These are phyloP conservation scores for Pitangus sulphuratus DNA, from an alignment of 2,797 vertebrate genomes.

Conservation along the genomic window DNA sequence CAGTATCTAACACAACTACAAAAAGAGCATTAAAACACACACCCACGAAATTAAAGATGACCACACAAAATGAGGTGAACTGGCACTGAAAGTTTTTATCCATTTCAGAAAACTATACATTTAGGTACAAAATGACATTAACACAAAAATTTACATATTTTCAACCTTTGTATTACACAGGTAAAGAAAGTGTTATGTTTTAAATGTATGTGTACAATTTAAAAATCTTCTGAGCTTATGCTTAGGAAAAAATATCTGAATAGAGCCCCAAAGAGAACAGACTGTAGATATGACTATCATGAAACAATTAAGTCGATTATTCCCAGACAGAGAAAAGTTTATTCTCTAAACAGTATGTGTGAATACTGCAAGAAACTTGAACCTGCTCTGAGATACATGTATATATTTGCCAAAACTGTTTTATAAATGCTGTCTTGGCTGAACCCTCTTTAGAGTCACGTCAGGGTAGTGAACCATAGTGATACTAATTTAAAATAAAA, in stretches of 20 bases:
- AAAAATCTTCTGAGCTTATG: neutral
- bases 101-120: slow-evolving; percentile 10
- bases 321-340: neutral
- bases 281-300: neutral
- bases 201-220: neutral
- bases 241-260: neutral
- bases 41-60: neutral
- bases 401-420: neutral
- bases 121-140: slow-evolving; percentile 28
- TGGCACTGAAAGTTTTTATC: slow-evolving; percentile 34
- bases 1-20: neutral
- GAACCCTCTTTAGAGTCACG: neutral
- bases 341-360: neutral
- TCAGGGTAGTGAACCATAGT: neutral
- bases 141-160: slow-evolving; percentile 38
- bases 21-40: neutral
- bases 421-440: neutral
- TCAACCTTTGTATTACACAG: neutral
- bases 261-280: neutral
- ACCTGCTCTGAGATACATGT: neutral
- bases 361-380: neutral
- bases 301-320: neutral
- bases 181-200: neutral
- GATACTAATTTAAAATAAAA: neutral
- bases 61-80: neutral